A percentile compares a stretch with the other conserved stretches of the same genome.
Conservation (phyloP, 2,113 vertebrate genomes). For the Trochalopteron elliotii region DNA sequence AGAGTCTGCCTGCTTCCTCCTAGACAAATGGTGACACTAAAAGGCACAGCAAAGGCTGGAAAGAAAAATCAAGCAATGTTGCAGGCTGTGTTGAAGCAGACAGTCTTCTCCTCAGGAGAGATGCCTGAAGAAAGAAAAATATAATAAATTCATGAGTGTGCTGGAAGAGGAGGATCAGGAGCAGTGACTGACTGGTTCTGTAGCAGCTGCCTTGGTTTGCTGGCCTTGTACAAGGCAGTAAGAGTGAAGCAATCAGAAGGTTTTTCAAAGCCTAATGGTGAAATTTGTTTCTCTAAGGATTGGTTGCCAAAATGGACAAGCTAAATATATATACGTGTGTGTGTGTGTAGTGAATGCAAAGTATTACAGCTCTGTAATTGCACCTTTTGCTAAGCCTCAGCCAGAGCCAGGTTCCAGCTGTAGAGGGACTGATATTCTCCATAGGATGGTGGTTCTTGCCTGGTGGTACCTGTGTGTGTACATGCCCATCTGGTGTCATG, state of each 20-base stretch:
- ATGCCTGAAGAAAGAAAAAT: background rate
- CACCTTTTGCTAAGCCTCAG: background rate
- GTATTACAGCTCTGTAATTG: background rate
- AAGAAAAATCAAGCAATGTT: background rate
- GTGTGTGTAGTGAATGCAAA: background rate
- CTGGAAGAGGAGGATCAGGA: background rate
- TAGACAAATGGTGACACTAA: background rate
- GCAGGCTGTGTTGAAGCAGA: background rate
- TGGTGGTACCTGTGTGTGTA: background rate
- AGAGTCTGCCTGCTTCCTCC: background rate
- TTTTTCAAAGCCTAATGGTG: background rate
- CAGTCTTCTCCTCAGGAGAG: background rate
- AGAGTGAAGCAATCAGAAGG: background rate
- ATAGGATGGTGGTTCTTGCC: background rate
- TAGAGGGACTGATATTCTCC: background rate
- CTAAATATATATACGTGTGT: background rate
- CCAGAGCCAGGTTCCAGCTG: background rate
- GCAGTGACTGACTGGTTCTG: background rate
- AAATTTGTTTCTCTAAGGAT: background rate
- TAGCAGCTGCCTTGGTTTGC: background rate
- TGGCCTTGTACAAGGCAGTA: background rate
- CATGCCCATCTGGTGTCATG: fast-evolving
- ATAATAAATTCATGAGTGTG: background rate
- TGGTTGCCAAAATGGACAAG: background rate
- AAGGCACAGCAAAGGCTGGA: background rate